Evolutionary conservation across 1,140 invertebrate genomes (phyloP).

Genomic region (Hetaerina americana): DNA sequence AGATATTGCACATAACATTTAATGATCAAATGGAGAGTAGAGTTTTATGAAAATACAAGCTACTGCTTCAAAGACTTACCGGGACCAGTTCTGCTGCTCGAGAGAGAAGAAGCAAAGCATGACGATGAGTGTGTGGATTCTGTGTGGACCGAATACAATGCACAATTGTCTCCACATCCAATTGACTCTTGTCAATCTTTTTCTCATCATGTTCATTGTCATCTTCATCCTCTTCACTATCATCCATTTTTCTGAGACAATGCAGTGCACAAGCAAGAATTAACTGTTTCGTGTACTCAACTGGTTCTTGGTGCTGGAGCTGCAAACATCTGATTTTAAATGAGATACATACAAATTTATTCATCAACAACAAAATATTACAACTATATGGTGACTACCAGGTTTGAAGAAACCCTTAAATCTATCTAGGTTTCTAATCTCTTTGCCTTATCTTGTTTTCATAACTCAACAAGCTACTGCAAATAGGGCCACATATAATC

Average conservation of each 20-base stretch:
- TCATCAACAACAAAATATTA: too few species aligned
- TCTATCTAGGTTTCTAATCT: too few species aligned
- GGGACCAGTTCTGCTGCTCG: slow-evolving; percentile 60
- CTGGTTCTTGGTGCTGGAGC: slow-evolving; percentile 66
- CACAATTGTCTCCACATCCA: slow-evolving; percentile 72
- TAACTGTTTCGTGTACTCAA: slow-evolving; percentile 82
- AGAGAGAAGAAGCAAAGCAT: slow-evolving; percentile 69
- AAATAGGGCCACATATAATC: too few species aligned
- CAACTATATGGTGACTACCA: too few species aligned
- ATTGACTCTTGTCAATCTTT: slow-evolving; percentile 31
- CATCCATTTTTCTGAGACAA: slow-evolving; percentile 42
- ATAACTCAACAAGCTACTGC: too few species aligned
- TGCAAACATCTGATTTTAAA: slow-evolving; percentile 46
- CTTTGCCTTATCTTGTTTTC: too few species aligned
- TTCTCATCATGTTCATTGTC: background rate
- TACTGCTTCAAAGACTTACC: slow-evolving; percentile 19
- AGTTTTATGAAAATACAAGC: background rate
- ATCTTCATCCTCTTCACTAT: background rate
- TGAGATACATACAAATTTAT: slow-evolving; percentile 4
- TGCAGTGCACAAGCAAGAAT: slow-evolving; percentile 64
- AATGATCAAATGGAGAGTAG: background rate
- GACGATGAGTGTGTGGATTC: slow-evolving; percentile 89
- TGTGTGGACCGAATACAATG: slow-evolving; percentile 76
- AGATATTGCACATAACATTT: background rate
- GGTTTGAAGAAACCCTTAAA: too few species aligned